phyloP scores from a whole-genome alignment of 2,797 vertebrate species.

The Nasua narica region DNA sequence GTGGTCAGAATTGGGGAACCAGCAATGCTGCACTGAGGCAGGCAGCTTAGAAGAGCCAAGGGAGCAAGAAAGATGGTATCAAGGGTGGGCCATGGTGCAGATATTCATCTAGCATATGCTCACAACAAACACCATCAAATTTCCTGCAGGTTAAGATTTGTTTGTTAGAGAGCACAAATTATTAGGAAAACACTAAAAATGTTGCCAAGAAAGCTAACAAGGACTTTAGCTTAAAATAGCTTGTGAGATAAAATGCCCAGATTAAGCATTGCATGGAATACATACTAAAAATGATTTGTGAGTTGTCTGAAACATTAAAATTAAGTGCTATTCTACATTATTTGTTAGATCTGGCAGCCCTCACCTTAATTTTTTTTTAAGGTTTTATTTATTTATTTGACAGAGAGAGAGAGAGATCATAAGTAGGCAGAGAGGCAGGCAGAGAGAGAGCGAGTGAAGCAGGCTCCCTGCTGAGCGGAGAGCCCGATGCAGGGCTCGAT shows the following conservation, averaged over 20 bases:
- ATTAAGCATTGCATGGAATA: background rate
- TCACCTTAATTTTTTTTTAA: background rate
- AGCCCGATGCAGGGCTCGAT: no score
- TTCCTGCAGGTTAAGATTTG: background rate
- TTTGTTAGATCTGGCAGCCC: background rate
- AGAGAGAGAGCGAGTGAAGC: no score
- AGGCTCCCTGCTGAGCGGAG: no score
- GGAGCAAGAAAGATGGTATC: background rate
- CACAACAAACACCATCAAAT: background rate
- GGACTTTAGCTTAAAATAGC: conserved; percentile 4
- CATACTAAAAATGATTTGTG: background rate
- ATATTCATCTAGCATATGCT: background rate
- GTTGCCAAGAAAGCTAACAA: background rate
- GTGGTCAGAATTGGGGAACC: background rate
- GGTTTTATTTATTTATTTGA: no score
- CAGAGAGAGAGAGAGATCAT: no score
- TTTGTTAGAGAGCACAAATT: background rate
- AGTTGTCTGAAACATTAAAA: background rate
- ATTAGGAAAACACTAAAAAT: conserved; percentile 11
- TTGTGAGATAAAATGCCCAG: background rate
- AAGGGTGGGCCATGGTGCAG: background rate
- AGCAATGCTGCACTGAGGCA: background rate
- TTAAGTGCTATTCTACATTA: background rate
- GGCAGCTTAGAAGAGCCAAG: background rate
- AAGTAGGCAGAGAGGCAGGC: no score